These are phyloP conservation scores for Drosophila suboccidentalis DNA, from an alignment of 2,888 invertebrate species.

Conservation along the genomic window DNA sequence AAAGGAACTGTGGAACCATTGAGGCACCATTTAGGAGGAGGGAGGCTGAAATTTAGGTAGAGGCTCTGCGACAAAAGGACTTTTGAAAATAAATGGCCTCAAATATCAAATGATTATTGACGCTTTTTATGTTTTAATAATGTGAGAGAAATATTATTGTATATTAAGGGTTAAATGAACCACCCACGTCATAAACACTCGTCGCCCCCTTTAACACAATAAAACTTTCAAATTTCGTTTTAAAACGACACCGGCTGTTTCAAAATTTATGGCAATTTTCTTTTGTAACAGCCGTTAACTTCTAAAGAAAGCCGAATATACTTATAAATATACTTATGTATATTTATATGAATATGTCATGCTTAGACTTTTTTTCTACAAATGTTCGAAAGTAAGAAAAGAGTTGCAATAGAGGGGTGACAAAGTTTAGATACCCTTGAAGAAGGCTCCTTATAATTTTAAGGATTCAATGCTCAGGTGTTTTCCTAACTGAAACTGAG, in stretches of 20 bases:
- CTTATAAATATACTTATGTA: conserved; percentile 9
- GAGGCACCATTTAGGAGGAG: no score
- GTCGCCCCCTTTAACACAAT: conserved; percentile 67
- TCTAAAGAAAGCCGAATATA: conserved; percentile 55
- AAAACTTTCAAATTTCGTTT: conserved; percentile 81
- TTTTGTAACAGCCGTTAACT: conserved; percentile 64
- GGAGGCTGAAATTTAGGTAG: neutral
- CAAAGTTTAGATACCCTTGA: neutral
- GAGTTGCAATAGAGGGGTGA: neutral
- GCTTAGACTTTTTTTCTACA: conserved; percentile 11
- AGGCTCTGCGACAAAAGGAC: conserved; percentile 28
- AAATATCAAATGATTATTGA: conserved; percentile 81
- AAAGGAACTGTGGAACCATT: conserved; percentile 38
- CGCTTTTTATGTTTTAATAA: conserved; percentile 82
- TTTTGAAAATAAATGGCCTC: conserved; percentile 74
- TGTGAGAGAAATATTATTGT: conserved; percentile 70
- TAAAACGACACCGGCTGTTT: conserved; percentile 75
- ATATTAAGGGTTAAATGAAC: conserved; percentile 70
- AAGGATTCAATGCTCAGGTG: neutral
- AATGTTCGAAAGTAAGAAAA: conserved; percentile 1
- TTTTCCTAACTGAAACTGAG: neutral
- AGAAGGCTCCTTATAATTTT: neutral
- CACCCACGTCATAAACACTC: conserved; percentile 69
- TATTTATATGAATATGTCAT: conserved; percentile 19
- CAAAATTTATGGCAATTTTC: conserved; percentile 74